These are phyloP conservation scores for Melinaea marsaeus DNA, from an alignment of 2,888 invertebrate species.

Conservation along the genomic window DNA sequence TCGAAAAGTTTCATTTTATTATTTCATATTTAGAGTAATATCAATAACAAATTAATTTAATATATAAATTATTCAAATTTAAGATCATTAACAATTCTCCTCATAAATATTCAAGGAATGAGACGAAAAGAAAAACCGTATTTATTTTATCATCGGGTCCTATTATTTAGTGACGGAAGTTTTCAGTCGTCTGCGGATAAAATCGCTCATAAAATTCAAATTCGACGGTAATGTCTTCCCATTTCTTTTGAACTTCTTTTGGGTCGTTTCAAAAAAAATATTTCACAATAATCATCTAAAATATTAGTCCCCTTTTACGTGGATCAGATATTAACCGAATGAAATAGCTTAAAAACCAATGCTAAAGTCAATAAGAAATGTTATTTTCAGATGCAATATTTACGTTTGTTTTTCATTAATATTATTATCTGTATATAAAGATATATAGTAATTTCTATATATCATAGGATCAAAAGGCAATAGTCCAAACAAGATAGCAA, in stretches of 20 bases:
- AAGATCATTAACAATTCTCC: background rate
- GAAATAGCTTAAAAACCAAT: background rate
- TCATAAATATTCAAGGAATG: background rate
- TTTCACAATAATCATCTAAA: background rate
- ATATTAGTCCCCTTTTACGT: background rate
- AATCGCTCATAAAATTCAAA: constrained; percentile 53
- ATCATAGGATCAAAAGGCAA: too few species aligned
- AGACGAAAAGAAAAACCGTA: background rate
- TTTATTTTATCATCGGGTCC: constrained; percentile 56
- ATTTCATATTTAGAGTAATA: background rate
- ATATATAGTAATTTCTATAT: too few species aligned
- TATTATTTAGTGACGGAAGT: constrained; percentile 53
- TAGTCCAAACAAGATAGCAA: too few species aligned
- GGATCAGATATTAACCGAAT: background rate
- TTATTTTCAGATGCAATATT: too few species aligned
- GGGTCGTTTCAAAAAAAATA: background rate
- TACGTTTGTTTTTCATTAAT: too few species aligned
- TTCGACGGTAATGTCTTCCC: constrained; percentile 38
- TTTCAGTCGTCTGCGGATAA: constrained; percentile 38
- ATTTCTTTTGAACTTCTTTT: constrained; percentile 27
- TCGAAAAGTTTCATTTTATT: background rate
- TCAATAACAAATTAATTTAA: background rate
- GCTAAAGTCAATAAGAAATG: background rate
- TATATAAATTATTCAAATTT: background rate
- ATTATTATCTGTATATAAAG: too few species aligned